Conservation (phyloP, 1,140 invertebrate species). For the Zaprionus davidi region DNA sequence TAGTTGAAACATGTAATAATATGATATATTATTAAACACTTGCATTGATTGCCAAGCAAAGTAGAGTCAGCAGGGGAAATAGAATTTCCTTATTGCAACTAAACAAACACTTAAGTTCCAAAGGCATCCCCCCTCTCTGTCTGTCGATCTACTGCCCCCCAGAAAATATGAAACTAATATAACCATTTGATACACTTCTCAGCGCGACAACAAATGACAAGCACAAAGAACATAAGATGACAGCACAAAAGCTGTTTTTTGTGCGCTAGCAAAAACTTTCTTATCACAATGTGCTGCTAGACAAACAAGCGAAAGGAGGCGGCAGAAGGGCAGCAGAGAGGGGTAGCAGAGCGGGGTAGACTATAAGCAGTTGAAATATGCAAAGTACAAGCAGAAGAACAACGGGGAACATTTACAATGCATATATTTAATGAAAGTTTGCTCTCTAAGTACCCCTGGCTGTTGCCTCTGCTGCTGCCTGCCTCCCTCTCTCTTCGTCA, state of each 20-base stretch:
- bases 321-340: neutral
- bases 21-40: neutral
- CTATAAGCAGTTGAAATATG: constrained; percentile 71
- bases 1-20: neutral
- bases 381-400: constrained; percentile 50
- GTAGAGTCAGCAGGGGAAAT: too few species aligned
- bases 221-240: constrained; percentile 56
- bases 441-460: constrained; percentile 9
- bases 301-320: constrained; percentile 19
- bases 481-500: neutral
- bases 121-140: neutral
- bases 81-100: too few species aligned
- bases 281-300: constrained; percentile 71
- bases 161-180: constrained; percentile 15
- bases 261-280: constrained; percentile 57
- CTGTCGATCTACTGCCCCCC: too few species aligned
- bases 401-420: constrained; percentile 46
- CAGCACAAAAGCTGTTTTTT: constrained; percentile 66
- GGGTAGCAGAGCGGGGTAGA: neutral
- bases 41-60: neutral
- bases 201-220: constrained; percentile 55
- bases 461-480: neutral
- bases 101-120: neutral
- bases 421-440: constrained; percentile 75
- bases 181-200: constrained; percentile 21